These are phyloP conservation scores for Halichoeres trimaculatus DNA, from an alignment of 2,113 vertebrate genomes.

Conservation along the genomic window DNA sequence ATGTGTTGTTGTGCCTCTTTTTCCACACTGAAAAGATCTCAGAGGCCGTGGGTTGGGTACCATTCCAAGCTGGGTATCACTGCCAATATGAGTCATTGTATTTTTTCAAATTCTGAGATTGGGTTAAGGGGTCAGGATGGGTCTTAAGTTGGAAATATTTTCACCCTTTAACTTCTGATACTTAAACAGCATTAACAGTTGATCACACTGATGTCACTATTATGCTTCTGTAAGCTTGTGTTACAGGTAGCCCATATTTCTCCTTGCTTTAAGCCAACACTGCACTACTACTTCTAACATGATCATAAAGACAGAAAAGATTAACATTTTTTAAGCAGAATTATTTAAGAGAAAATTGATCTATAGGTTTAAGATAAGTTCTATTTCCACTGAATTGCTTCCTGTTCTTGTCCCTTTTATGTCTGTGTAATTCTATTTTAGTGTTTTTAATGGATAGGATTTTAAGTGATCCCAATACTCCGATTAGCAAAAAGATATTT, in stretches of 20 bases:
- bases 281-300: background rate
- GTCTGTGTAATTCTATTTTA: constrained; percentile 34
- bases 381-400: constrained; percentile 59
- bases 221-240: background rate
- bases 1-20: constrained; percentile 40
- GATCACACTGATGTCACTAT: constrained; percentile 1
- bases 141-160: constrained; percentile 29
- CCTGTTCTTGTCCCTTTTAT: constrained; percentile 16
- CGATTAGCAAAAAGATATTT: no score
- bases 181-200: constrained; percentile 8
- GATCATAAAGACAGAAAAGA: no score
- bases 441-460: constrained; percentile 20
- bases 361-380: background rate
- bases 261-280: background rate
- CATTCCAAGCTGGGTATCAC: constrained; percentile 14
- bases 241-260: background rate
- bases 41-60: constrained; percentile 48
- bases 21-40: constrained; percentile 55
- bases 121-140: constrained; percentile 2
- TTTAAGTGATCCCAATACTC: no score
- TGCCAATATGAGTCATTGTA: constrained; percentile 48
- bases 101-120: constrained; percentile 32
- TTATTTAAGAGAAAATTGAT: no score
- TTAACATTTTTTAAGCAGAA: no score
- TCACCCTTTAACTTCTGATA: background rate